phyloP scores from a whole-genome alignment of 2,797 vertebrate species.

The Anas bahamensis region DNA sequence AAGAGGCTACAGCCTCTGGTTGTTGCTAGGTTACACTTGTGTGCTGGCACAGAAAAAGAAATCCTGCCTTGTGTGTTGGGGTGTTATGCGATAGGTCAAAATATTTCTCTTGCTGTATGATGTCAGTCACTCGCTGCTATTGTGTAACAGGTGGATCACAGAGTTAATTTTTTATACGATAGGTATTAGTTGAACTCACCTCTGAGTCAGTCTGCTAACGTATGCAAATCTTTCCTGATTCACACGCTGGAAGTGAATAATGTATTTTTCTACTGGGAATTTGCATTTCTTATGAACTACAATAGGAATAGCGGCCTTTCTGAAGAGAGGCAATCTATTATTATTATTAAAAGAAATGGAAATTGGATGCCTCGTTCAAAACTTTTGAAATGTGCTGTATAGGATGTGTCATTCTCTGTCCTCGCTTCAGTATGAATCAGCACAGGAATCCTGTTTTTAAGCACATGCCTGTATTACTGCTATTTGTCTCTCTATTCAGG shows the following conservation, averaged over 20 bases:
- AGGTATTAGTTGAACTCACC: background rate
- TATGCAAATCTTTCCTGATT: background rate
- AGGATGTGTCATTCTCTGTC: background rate
- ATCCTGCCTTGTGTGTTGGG: background rate
- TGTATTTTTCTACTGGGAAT: conserved; percentile 16
- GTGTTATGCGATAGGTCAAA: background rate
- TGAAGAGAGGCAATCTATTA: conserved; percentile 28
- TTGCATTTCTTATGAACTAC: conserved; percentile 4
- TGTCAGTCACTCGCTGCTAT: background rate
- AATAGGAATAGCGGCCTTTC: background rate
- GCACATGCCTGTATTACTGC: background rate
- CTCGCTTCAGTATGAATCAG: background rate
- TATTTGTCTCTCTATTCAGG: background rate
- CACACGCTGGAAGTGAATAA: background rate
- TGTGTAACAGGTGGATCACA: background rate
- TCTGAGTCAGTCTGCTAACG: background rate
- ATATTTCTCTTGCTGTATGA: background rate
- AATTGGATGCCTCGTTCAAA: conserved; percentile 26
- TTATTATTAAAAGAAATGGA: conserved; percentile 28
- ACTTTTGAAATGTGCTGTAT: background rate
- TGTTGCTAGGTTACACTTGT: conserved; percentile 15
- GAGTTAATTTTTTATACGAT: background rate
- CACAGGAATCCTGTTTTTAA: background rate
- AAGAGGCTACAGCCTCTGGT: background rate
- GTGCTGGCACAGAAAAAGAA: background rate